Evolutionary conservation across 1,140 invertebrate genomes (phyloP).

Genomic region (Mercenaria mercenaria): DNA sequence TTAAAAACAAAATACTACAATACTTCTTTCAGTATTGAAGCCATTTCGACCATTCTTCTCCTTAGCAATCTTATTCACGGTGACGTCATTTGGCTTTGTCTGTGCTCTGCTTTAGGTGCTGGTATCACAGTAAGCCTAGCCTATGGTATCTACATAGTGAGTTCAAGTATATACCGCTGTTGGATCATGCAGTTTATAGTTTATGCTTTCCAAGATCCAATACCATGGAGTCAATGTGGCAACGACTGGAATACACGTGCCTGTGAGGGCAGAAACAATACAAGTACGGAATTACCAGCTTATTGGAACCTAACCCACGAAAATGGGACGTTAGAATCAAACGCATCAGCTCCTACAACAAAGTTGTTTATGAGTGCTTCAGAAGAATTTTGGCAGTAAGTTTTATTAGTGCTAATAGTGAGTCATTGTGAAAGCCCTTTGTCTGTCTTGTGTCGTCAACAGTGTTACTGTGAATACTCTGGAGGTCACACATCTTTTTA

Average conservation of each 20-base stretch:
- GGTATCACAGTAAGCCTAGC: background rate
- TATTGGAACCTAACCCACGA: background rate
- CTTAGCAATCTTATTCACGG: too few relatives aligned
- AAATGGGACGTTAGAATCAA: background rate
- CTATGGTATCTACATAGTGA: background rate
- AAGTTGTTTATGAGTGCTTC: constrained; percentile 26
- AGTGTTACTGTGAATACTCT: too few relatives aligned
- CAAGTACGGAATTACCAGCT: background rate
- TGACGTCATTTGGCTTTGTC: too few relatives aligned
- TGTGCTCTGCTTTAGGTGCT: background rate
- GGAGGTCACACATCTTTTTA: too few relatives aligned
- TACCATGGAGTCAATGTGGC: constrained; percentile 97
- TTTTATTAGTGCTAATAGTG: too few relatives aligned
- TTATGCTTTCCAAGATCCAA: constrained; percentile 94
- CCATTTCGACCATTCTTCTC: too few relatives aligned
- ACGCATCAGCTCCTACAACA: too few relatives aligned
- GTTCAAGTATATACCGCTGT: constrained; percentile 81
- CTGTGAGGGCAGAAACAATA: background rate
- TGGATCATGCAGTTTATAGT: constrained; percentile 98
- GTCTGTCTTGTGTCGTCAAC: too few relatives aligned
- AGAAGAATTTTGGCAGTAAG: constrained; percentile 71
- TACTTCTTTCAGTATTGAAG: too few relatives aligned
- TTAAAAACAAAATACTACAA: too few relatives aligned
- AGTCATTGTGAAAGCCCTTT: too few relatives aligned
- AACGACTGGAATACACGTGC: constrained; percentile 89